These are phyloP conservation scores for Hecatera dysodea DNA, from an alignment of 2,888 invertebrate genomes.

Conservation along the genomic window DNA sequence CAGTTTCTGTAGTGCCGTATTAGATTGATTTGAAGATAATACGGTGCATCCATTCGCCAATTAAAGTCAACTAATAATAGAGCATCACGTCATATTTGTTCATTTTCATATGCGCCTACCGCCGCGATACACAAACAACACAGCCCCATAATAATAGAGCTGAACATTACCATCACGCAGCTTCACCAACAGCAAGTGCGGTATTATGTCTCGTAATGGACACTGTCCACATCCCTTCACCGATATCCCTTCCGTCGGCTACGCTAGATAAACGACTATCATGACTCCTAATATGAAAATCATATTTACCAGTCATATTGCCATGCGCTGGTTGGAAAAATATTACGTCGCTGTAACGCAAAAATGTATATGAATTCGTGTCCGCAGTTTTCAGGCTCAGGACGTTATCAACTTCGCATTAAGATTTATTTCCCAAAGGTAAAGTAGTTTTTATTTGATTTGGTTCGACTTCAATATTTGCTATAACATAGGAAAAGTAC, in stretches of 20 bases:
- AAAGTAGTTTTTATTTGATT: slow-evolving; percentile 34
- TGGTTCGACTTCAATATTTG: slow-evolving; percentile 22
- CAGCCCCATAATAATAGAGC: slow-evolving; percentile 15
- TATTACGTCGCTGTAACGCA: slow-evolving; percentile 34
- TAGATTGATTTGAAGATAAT: too few relatives aligned
- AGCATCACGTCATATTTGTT: too few relatives aligned
- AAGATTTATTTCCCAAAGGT: slow-evolving; percentile 39
- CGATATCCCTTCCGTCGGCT: slow-evolving; percentile 42
- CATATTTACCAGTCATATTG: slow-evolving; percentile 40
- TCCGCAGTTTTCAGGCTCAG: slow-evolving; percentile 32
- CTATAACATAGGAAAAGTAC: background rate
- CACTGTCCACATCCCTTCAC: slow-evolving; percentile 38
- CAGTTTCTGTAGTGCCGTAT: too few relatives aligned
- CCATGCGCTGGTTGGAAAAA: slow-evolving; percentile 24
- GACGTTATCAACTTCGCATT: slow-evolving; percentile 39
- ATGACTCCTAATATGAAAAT: slow-evolving; percentile 54
- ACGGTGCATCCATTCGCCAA: too few relatives aligned
- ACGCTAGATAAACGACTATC: slow-evolving; percentile 52
- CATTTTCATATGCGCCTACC: slow-evolving; percentile 10
- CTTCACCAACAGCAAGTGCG: slow-evolving; percentile 27
- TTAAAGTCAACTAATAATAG: too few relatives aligned
- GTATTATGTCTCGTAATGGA: slow-evolving; percentile 46
- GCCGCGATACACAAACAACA: slow-evolving; percentile 12
- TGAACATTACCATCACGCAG: slow-evolving; percentile 5
- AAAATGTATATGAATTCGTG: slow-evolving; percentile 28